phyloP scores from a whole-genome alignment of 92 coral and sea anemone species.

The Galaxea fascicularis region DNA sequence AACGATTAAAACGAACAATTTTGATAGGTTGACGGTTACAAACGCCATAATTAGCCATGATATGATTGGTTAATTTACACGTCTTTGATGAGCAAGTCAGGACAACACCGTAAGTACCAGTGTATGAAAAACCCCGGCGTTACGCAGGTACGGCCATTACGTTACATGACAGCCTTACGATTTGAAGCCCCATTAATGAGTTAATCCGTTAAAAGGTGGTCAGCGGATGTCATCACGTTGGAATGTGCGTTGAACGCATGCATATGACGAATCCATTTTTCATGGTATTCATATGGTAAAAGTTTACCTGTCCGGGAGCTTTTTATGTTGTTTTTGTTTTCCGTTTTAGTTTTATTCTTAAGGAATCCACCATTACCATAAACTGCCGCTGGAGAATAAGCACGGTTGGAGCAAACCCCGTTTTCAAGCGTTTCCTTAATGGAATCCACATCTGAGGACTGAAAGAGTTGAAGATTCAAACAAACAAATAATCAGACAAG shows the following conservation, averaged over 20 bases:
- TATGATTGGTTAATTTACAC: background rate
- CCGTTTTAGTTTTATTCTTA: conserved; percentile 32
- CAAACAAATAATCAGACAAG: background rate
- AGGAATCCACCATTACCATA: conserved; percentile 43
- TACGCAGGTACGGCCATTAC: too few species aligned
- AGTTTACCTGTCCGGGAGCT: conserved; percentile 28
- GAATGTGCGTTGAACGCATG: background rate
- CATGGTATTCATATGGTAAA: background rate
- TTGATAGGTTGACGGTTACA: too few species aligned
- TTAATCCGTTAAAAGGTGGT: background rate
- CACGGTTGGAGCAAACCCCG: conserved; percentile 48
- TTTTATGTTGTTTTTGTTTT: conserved; percentile 20
- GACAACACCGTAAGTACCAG: background rate
- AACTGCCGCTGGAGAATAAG: conserved; percentile 21
- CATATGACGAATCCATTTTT: conserved; percentile 13
- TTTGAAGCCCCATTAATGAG: background rate
- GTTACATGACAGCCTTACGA: conserved; percentile 3
- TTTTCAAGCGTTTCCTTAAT: conserved; percentile 41
- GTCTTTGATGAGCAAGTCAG: background rate
- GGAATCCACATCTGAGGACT: conserved; percentile 28
- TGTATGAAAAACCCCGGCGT: background rate
- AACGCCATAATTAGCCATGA: too few species aligned
- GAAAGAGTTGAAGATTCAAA: background rate
- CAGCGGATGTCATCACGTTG: conserved; percentile 16
- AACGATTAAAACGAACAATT: too few species aligned